These are phyloP conservation scores for Melitaea athalia DNA, from an alignment of 2,888 invertebrate genomes.

Conservation along the genomic window DNA sequence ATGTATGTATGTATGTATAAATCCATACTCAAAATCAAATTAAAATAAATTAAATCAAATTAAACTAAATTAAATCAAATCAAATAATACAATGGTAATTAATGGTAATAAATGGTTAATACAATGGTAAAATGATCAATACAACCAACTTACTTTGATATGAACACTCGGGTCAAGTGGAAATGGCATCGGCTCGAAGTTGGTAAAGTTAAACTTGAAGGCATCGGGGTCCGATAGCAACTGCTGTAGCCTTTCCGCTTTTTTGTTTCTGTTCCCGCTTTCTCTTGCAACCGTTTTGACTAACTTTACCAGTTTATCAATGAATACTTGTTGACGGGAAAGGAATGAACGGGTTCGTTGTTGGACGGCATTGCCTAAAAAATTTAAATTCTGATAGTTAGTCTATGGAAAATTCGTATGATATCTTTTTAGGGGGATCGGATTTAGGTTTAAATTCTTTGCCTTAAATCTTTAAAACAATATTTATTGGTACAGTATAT, in stretches of 20 bases:
- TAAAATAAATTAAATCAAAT: no score
- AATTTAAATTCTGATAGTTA: no score
- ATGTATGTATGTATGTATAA: no score
- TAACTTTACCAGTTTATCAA: slow-evolving; percentile 93
- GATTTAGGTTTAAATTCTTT: no score
- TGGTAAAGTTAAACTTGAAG: slow-evolving; percentile 92
- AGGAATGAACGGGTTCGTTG: slow-evolving; percentile 89
- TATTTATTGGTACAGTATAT: no score
- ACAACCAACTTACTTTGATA: slow-evolving; percentile 35
- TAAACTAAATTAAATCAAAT: no score
- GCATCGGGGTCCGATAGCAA: slow-evolving; percentile 90
- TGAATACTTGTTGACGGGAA: slow-evolving; percentile 93
- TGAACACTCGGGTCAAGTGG: slow-evolving; percentile 96
- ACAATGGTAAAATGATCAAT: background rate
- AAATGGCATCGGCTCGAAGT: slow-evolving; percentile 95
- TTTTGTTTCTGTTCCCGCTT: slow-evolving; percentile 94
- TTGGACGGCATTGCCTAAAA: slow-evolving; percentile 84
- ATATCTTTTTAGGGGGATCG: no score
- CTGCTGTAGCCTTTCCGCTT: slow-evolving; percentile 94
- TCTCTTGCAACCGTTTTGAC: slow-evolving; percentile 95
- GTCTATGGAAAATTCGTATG: no score
- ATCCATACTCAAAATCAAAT: no score
- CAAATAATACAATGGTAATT: no score
- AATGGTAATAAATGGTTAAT: no score
- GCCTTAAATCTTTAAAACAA: no score